Conservation (phyloP, 2,113 vertebrate genomes). For the Paramormyrops kingsleyae region DNA sequence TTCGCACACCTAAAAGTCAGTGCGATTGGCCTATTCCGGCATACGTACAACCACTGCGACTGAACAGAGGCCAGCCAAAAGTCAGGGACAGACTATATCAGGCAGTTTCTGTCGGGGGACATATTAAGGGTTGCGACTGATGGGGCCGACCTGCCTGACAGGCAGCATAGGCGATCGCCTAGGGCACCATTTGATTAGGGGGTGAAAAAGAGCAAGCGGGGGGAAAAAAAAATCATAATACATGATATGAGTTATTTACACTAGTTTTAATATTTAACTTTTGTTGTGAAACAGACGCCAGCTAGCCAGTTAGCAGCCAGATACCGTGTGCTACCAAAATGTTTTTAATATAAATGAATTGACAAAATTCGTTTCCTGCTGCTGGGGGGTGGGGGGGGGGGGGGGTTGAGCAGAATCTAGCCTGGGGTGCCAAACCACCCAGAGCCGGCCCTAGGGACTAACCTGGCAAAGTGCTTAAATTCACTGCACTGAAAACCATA, state of each 20-base stretch:
- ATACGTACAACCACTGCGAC: neutral
- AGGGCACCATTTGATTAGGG: neutral
- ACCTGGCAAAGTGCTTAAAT: neutral
- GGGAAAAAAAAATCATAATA: neutral
- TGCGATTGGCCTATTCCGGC: neutral
- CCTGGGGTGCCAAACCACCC: neutral
- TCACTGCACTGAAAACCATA: neutral
- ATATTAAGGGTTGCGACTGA: neutral
- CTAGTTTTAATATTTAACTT: neutral
- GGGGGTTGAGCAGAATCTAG: neutral
- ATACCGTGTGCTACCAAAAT: neutral
- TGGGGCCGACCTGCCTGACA: neutral
- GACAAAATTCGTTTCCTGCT: neutral
- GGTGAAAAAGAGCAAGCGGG: neutral
- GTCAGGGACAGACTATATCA: neutral
- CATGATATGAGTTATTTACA: neutral
- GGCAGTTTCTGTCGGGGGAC: neutral
- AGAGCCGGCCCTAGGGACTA: neutral
- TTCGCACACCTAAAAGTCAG: neutral
- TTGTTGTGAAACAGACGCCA: neutral
- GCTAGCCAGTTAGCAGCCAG: neutral
- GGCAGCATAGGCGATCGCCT: neutral
- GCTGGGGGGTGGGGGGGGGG: neutral
- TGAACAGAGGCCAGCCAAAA: neutral
- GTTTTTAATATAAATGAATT: neutral